A percentile compares a stretch with the other conserved stretches of the same genome.
These are phyloP conservation scores for Indri indri DNA, from an alignment of 2,113 vertebrate species.

Conservation along the genomic window DNA sequence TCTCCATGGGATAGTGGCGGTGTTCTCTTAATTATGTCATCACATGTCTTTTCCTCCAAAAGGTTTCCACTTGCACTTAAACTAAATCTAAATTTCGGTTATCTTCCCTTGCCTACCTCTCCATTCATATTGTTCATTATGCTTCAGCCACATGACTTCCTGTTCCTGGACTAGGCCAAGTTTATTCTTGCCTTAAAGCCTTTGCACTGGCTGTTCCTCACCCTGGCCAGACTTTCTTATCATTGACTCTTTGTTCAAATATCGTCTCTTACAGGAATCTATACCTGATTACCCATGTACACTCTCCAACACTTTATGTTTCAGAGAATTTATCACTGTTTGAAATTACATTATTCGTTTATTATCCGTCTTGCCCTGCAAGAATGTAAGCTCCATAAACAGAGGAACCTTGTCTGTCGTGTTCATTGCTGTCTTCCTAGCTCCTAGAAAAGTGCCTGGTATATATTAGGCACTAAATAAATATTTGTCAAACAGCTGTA, in stretches of 20 bases:
- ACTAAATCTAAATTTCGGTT: background rate
- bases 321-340: background rate
- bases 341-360: background rate
- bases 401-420: background rate
- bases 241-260: background rate
- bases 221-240: background rate
- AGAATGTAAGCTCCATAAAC: background rate
- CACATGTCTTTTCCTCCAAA: background rate
- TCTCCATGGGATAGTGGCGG: background rate
- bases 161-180: background rate
- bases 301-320: background rate
- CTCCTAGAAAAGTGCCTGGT: background rate
- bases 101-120: background rate
- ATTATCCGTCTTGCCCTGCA: background rate
- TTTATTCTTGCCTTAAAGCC: background rate
- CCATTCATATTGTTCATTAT: background rate
- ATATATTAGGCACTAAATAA: background rate
- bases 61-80: background rate
- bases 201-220: background rate
- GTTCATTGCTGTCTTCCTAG: background rate
- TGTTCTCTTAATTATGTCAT: background rate
- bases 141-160: background rate
- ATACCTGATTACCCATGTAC: background rate
- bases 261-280: background rate
- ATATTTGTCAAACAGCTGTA: background rate